phyloP scores from a whole-genome alignment of 2,113 vertebrate species.

The Phrynosoma blainvillii region DNA sequence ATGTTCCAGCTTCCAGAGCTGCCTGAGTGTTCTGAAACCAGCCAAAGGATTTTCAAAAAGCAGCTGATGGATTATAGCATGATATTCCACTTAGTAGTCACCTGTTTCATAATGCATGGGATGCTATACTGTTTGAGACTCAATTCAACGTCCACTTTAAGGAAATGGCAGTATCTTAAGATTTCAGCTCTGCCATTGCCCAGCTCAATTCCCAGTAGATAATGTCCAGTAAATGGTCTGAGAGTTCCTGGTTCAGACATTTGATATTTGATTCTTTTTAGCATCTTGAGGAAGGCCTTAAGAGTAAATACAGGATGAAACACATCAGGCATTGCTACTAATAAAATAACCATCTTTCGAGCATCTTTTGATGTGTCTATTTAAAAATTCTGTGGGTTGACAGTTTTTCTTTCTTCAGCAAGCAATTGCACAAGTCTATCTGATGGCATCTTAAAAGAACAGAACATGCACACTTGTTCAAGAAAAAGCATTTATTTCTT shows the following conservation, averaged over 20 bases:
- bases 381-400: too few species aligned
- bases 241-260: too few species aligned
- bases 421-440: background rate
- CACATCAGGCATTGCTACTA: too few species aligned
- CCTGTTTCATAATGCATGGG: constrained; percentile 14
- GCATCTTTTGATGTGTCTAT: too few species aligned
- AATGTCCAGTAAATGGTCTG: too few species aligned
- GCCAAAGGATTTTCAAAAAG: constrained; percentile 27
- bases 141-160: background rate
- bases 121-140: background rate
- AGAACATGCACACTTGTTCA: background rate
- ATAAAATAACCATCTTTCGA: too few species aligned
- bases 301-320: too few species aligned
- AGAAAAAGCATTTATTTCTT: background rate
- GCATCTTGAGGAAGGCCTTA: too few species aligned
- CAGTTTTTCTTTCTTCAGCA: background rate
- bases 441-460: background rate
- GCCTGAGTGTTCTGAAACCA: constrained; percentile 17
- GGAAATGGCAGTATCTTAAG: background rate
- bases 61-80: constrained; percentile 24
- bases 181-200: background rate
- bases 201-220: background rate
- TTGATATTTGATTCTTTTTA: too few species aligned
- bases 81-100: constrained; percentile 34
- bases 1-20: constrained; percentile 27